phyloP scores from a whole-genome alignment of 2,797 vertebrate species.

The Melanotaenia nigrans region DNA sequence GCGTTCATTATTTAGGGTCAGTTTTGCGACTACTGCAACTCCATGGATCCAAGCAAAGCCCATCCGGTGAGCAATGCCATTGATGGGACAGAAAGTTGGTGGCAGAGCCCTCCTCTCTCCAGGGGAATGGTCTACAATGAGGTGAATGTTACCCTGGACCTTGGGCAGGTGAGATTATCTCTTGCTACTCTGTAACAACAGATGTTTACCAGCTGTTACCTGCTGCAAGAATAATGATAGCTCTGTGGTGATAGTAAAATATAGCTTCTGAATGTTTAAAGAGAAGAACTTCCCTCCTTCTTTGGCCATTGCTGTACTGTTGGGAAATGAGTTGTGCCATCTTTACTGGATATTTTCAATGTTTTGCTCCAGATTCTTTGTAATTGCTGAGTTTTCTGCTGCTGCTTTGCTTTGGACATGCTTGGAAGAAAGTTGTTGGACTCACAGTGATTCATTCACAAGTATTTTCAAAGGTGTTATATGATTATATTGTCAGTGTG shows the following conservation, averaged over 20 bases:
- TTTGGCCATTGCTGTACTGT: conserved; percentile 7
- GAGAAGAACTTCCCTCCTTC: conserved; percentile 22
- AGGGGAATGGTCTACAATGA: conserved; percentile 86
- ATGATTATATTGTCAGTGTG: conserved; percentile 43
- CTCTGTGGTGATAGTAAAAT: conserved; percentile 53
- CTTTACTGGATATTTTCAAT: conserved; percentile 6
- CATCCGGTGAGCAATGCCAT: conserved; percentile 88
- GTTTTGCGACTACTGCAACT: conserved; percentile 91
- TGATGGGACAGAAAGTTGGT: conserved; percentile 94
- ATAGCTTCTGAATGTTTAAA: conserved; percentile 41
- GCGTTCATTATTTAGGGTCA: conserved; percentile 84
- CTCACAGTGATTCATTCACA: conserved; percentile 23
- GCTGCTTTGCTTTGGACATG: conserved; percentile 13
- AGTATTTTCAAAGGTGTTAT: conserved; percentile 23
- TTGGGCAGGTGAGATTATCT: conserved; percentile 89
- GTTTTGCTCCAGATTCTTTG: conserved; percentile 3
- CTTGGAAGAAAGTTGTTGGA: not conserved
- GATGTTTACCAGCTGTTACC: conserved; percentile 54
- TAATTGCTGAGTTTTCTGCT: conserved; percentile 18
- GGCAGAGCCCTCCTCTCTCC: conserved; percentile 96
- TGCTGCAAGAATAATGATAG: conserved; percentile 50
- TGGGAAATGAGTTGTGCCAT: conserved; percentile 10
- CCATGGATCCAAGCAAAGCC: conserved; percentile 86
- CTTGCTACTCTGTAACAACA: conserved; percentile 26
- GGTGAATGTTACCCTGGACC: conserved; percentile 92